Base-by-base conservation (phyloP, 2,113 vertebrate species). In the Bos indicus region DNA sequence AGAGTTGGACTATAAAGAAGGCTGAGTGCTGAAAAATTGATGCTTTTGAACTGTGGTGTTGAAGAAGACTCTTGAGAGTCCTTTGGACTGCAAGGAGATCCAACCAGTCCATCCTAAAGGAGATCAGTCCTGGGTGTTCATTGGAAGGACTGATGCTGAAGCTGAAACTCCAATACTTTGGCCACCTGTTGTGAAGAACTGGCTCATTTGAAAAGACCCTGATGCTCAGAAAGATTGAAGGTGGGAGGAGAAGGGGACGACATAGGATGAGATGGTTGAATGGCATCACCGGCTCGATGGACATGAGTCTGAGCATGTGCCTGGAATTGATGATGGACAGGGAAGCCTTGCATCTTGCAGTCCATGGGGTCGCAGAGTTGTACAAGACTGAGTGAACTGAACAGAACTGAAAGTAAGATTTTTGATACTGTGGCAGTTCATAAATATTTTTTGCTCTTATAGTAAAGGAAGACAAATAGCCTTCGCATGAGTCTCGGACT, bases 231-330 rank as follows among this genome's bases (percentile, higher is more conserved):
- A 71, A 23, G n/a, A 40, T 40, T 71, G 67, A 71, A 36, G 67
- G 67, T 5, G 6, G 67, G n/a, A 23, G n/a, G 64, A 36, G 9
- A 71, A 71, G 9, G 9, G 67, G 5, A 71, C 2, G 17, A 36
- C 9, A 36, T n/a, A 71, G 1, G n/a, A 71, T 23, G 9, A 71
- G 64, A 71, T 12, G 64, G 64, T 71, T 71, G n/a, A 36, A 36
- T 36, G 17, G n/a, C 19, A 71, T 40, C 67, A 71, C n/a, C 0
- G 1, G 23, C 9, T 23, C 0, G 0, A 71, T 23, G 5, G n/a
- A 71, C 19, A 36, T 71, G n/a, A 71, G 67, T 36, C 36, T 23
- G 9, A 36, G 5, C 19, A 36, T 36, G 19, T 1, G 0, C 19
- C n/a, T 23, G 64, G n/a, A 36, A 11, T 23, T 71, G 64, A 19